A percentile compares a stretch with the other conserved stretches of the same genome.
These are phyloP conservation scores for Glomeris maerens DNA, from an alignment of 1,140 invertebrate species.

Conservation along the genomic window DNA sequence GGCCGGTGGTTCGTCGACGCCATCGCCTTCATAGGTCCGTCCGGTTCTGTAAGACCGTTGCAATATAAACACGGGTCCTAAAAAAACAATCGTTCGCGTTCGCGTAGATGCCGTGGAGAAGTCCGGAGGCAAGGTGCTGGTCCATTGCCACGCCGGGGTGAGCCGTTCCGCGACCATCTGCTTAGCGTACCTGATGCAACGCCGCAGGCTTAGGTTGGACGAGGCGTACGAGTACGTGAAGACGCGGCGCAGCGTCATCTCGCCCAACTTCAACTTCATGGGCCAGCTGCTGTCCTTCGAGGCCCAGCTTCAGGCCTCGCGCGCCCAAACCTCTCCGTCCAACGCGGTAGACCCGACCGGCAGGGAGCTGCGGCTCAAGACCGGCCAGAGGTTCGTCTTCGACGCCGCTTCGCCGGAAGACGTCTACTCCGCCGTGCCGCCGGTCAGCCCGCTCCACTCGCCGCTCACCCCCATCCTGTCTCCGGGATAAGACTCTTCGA, in stretches of 20 bases:
- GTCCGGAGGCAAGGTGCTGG: conserved; percentile 70
- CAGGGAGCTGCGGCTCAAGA: no score
- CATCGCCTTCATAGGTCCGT: conserved; percentile 80
- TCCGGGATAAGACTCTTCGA: no score
- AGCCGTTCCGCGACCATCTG: conserved; percentile 90
- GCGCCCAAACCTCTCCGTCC: no score
- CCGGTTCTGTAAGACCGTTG: not conserved
- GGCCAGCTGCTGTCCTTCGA: conserved; percentile 84
- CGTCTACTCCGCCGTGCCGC: no score
- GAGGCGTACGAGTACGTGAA: conserved; percentile 87
- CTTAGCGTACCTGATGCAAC: conserved; percentile 80
- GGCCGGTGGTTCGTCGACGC: conserved; percentile 81
- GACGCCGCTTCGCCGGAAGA: no score
- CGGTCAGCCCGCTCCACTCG: no score
- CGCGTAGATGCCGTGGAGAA: conserved; percentile 73
- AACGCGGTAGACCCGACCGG: no score
- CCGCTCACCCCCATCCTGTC: no score
- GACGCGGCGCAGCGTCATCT: conserved; percentile 78
- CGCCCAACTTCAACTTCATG: conserved; percentile 97
- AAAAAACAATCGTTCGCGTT: conserved; percentile 17
- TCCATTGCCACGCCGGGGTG: conserved; percentile 90
- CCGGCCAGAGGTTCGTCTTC: no score
- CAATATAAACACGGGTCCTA: not conserved
- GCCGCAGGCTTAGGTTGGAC: conserved; percentile 55
- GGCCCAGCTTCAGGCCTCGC: no score